Evolutionary conservation across 2,113 vertebrate species (phyloP).

Genomic region (Neolamprologus cancellatus): DNA sequence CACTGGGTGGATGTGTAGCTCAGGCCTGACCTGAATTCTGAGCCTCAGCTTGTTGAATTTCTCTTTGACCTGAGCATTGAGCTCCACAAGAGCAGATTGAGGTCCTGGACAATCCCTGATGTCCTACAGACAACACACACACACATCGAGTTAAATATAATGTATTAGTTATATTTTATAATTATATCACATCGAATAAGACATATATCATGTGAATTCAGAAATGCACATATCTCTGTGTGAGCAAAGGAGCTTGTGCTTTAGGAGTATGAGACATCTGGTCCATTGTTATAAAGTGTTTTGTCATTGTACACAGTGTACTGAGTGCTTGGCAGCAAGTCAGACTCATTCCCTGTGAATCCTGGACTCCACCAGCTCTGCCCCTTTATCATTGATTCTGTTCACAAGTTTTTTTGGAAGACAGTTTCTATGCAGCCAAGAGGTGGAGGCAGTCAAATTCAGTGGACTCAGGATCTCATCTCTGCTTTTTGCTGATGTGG

Average conservation of each 20-base stretch:
- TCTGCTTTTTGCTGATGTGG: background rate
- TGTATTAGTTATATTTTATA: background rate
- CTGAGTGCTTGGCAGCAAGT: background rate
- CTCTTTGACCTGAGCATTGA: conserved; percentile 85
- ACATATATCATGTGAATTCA: background rate
- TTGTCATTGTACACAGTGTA: background rate
- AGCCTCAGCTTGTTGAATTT: conserved; percentile 81
- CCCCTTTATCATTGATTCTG: background rate
- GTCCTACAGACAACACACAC: conserved; percentile 46
- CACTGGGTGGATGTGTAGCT: background rate
- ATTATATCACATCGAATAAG: background rate
- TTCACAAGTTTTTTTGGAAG: background rate
- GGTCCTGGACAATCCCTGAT: conserved; percentile 81
- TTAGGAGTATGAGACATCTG: background rate
- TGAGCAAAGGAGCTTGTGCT: background rate
- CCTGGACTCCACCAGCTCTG: background rate
- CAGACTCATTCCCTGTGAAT: background rate
- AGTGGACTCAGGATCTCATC: too few species aligned
- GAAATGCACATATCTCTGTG: background rate
- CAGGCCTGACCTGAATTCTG: conserved; percentile 82
- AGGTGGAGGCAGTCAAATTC: too few species aligned
- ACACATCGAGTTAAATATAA: background rate
- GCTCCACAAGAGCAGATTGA: conserved; percentile 73
- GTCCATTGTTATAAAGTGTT: background rate
- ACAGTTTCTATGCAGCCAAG: too few species aligned